Evolutionary conservation across 2,888 invertebrate species (phyloP).

Genomic region (Microplitis manilae): DNA sequence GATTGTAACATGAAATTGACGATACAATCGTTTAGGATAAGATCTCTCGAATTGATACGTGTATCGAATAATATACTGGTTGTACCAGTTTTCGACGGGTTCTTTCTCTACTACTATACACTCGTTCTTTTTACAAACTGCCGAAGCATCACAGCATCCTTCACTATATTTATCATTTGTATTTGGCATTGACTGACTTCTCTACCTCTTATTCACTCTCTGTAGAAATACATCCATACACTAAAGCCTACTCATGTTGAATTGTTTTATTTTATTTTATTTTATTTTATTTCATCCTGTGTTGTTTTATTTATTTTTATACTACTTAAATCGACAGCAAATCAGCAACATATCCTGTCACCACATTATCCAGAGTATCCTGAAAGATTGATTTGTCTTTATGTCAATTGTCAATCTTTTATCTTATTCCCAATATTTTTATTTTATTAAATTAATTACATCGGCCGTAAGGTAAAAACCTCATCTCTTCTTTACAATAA

Average conservation of each 20-base stretch:
- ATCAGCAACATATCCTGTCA: constrained; percentile 34
- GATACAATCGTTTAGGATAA: constrained; percentile 40
- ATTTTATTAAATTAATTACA: neutral
- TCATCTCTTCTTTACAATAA: neutral
- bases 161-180: constrained; percentile 41
- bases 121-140: constrained; percentile 12
- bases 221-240: neutral
- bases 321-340: constrained; percentile 23
- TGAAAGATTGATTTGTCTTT: constrained; percentile 32
- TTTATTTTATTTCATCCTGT: no score
- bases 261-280: no score
- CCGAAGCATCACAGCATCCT: constrained; percentile 14
- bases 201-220: constrained; percentile 11
- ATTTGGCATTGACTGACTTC: constrained; percentile 40
- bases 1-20: constrained; percentile 26
- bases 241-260: neutral
- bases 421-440: constrained; percentile 3
- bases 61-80: constrained; percentile 37
- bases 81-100: constrained; percentile 35
- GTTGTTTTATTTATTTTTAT: constrained; percentile 14
- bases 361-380: constrained; percentile 6
- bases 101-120: constrained; percentile 5
- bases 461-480: no score
- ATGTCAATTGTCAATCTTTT: neutral
- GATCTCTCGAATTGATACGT: constrained; percentile 33